Conservation (phyloP, 37 sponge, comb jelly and placozoan species). For the Diacarnus erythraeanus region DNA sequence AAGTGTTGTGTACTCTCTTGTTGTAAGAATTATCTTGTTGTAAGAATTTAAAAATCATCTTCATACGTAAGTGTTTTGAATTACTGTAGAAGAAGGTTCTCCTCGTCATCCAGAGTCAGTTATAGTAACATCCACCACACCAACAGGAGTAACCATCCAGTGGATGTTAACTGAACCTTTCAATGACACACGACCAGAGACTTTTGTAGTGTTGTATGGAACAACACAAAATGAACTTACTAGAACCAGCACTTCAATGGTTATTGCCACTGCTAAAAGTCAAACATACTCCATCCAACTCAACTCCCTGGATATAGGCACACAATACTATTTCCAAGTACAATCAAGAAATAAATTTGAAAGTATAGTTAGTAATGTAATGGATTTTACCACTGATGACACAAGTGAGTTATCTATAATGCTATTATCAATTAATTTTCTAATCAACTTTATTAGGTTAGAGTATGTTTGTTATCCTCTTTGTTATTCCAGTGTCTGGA, state of each 20-base stretch:
- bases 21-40: too few species aligned
- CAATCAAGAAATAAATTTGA: background rate
- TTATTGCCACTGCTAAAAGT: background rate
- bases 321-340: background rate
- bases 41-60: too few species aligned
- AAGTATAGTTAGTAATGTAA: background rate
- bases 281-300: background rate
- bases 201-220: background rate
- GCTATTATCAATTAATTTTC: too few species aligned
- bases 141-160: background rate
- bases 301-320: background rate
- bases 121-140: background rate
- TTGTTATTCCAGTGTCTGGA: background rate
- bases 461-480: too few species aligned
- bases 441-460: too few species aligned
- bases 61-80: too few species aligned
- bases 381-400: background rate
- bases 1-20: too few species aligned
- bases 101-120: too few species aligned
- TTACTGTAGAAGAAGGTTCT: too few species aligned
- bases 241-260: background rate
- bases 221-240: background rate
- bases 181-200: background rate
- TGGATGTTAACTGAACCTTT: background rate
- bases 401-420: too few species aligned